A percentile compares a stretch with the other conserved stretches of the same genome.
Evolutionary conservation across 1,140 invertebrate genomes (phyloP).

Genomic region (Venturia canescens): DNA sequence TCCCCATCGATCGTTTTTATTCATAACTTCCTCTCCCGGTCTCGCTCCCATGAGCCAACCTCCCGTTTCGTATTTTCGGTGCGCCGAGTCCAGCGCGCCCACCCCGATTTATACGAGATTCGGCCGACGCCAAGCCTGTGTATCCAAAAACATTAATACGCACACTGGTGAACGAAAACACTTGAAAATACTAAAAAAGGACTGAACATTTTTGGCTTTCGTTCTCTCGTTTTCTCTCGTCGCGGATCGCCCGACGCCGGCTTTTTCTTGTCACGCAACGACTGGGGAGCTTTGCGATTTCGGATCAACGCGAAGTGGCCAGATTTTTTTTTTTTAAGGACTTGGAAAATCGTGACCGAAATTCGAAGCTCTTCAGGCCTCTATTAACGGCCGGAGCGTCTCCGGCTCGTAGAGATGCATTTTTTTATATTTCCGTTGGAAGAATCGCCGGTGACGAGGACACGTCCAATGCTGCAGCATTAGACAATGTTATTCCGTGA

Average conservation of each 20-base stretch:
- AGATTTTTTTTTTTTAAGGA: background rate
- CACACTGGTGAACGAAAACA: background rate
- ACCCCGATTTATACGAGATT: constrained; percentile 6
- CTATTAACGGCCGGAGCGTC: background rate
- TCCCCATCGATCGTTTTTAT: constrained; percentile 71
- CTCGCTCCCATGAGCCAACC: constrained; percentile 5
- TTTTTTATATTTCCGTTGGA: background rate
- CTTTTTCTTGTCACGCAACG: background rate
- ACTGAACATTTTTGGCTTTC: background rate
- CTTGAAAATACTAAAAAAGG: background rate
- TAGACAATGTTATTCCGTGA: constrained; percentile 59
- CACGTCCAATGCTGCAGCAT: background rate
- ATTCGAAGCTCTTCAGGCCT: background rate
- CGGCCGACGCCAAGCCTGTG: constrained; percentile 1
- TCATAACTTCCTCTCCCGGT: constrained; percentile 63
- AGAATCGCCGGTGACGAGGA: background rate
- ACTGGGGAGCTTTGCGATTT: background rate
- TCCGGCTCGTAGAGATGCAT: background rate
- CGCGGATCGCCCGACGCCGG: constrained; percentile 36
- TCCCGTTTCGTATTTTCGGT: constrained; percentile 40
- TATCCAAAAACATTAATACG: constrained; percentile 3
- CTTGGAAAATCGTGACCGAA: too few relatives aligned
- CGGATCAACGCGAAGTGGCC: background rate
- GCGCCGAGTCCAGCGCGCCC: constrained; percentile 21
- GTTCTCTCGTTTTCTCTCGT: constrained; percentile 24